Evolutionary conservation across 2,888 invertebrate genomes (phyloP), one percentile per base, ranked within the genome.

Genomic region (Bedellia somnulentella): DNA sequence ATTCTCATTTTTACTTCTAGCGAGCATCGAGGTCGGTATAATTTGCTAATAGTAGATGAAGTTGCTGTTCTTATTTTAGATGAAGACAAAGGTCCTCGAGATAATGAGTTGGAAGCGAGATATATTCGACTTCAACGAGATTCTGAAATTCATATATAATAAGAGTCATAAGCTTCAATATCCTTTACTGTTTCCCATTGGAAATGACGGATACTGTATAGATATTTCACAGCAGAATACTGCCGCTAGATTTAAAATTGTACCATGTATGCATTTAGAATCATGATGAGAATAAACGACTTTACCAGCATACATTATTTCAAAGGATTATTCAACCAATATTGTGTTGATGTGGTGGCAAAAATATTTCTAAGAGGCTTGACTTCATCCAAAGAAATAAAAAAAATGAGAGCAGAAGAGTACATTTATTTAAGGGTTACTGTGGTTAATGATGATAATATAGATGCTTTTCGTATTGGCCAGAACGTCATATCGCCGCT

Each of bases 341-440:
- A 34, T 34, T 23, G 22, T 30, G 34, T 34, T 27, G 34, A 34
- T 27, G 41, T 42, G 42, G 41, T 37, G 32, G 44, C 38, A 3
- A 44, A 45, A 43, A 43, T 45, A 42, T 42, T 33, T 39, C 37
- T 5, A 44, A 47, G 33, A 28, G 42, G 11, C 27, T 46, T n/a
- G 14, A 24, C 11, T 47, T 27, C 31, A 36, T 47, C n/a, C 15
- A 32, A 10, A 28, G 18, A 5, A 42, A 46, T 34, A 37, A 45
- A 37, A 12, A 38, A 27, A 30, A 17, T 34, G 18, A 27, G 34
- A 24, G 27, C 34, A 16, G 34, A 34, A 22, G 31, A 31, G 26
- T 28, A 31, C 21, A 42, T 34, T 31, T 29, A 34, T 31, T 17
- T 34, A 14, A 18, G 31, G 22, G 34, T 31, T 31, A 30, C 34